Evolutionary conservation across 2,888 invertebrate genomes (phyloP).

Genomic region (Steinernema scapterisci): DNA sequence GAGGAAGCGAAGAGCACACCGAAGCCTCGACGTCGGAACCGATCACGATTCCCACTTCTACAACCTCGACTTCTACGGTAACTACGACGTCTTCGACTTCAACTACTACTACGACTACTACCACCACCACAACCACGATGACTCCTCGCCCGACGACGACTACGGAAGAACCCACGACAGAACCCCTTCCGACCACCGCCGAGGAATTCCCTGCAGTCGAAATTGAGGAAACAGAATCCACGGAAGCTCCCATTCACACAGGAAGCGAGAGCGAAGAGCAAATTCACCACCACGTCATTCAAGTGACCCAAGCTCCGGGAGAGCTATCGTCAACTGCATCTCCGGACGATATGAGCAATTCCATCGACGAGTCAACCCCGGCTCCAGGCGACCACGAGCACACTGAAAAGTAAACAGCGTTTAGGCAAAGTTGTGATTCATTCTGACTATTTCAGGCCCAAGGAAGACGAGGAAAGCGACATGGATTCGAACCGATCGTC

Average conservation of each 20-base stretch:
- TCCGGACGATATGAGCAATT: background rate
- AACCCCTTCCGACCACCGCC: background rate
- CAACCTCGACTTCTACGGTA: background rate
- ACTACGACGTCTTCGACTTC: background rate
- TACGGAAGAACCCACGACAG: background rate
- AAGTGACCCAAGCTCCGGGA: no score
- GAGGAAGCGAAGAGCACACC: slow-evolving; percentile 19
- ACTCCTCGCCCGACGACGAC: background rate
- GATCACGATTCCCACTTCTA: background rate
- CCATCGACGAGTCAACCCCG: background rate
- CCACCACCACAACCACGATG: background rate
- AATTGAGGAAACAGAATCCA: background rate
- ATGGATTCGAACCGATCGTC: slow-evolving; percentile 11
- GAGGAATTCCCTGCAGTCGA: slow-evolving; percentile 11
- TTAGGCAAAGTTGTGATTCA: background rate
- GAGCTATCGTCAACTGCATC: background rate
- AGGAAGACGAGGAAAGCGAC: background rate
- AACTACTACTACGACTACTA: background rate
- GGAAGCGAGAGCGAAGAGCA: background rate
- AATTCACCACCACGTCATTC: no score
- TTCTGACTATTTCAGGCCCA: background rate
- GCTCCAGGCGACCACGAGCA: background rate
- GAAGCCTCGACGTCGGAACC: slow-evolving; percentile 48
- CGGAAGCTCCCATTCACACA: background rate
- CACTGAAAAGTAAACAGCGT: slow-evolving; percentile 3